Evolutionary conservation across 2,797 vertebrate species (phyloP), one percentile per base, ranked within the genome.

Genomic region (Scleropages formosus): DNA sequence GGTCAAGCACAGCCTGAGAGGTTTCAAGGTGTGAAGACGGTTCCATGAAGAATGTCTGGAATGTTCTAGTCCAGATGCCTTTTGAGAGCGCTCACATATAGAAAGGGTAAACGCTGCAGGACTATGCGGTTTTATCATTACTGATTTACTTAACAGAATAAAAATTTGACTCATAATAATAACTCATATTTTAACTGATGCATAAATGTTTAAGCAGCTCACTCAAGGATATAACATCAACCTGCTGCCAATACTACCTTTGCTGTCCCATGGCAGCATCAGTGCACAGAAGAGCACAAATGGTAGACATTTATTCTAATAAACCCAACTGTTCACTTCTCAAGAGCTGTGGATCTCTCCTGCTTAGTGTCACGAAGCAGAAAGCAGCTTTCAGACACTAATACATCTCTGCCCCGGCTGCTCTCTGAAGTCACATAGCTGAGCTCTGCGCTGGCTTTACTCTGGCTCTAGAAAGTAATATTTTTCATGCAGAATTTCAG

Each of bases 231-330:
- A n/a, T n/a, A n/a, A n/a, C n/a, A 6, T 6, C 31, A 39, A 6
- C 31, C 31, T 39, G 31, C 2, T 39, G 39, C 39, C 31, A 39
- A 39, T n/a, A n/a, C n/a, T 68, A 49, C 44, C 20, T 2, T 58
- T n/a, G n/a, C n/a, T n/a, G 18, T 58, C 15, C 4, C 1, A 58
- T 16, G 27, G 51, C 4, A 71, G 53, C 18, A 22, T 16, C 10
- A 7, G 58, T n/a, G 69, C n/a, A 13, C 39, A n/a, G 10, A 58
- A 58, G 49, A 60, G 59, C 39, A 20, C 20, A 68, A 59, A 26
- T 12, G 68, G 27, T 31, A 44, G 62, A 64, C 56, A 46, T 61
- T 67, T 39, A 73, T 60, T 39, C 63, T 68, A 46, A 77, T 67
- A 16, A 65, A 53, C 22, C 39, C 51, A n/a, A 27, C 60, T 56